Evolutionary conservation across 2,888 invertebrate species (phyloP).

Genomic region (Chrysotoxum bicinctum): DNA sequence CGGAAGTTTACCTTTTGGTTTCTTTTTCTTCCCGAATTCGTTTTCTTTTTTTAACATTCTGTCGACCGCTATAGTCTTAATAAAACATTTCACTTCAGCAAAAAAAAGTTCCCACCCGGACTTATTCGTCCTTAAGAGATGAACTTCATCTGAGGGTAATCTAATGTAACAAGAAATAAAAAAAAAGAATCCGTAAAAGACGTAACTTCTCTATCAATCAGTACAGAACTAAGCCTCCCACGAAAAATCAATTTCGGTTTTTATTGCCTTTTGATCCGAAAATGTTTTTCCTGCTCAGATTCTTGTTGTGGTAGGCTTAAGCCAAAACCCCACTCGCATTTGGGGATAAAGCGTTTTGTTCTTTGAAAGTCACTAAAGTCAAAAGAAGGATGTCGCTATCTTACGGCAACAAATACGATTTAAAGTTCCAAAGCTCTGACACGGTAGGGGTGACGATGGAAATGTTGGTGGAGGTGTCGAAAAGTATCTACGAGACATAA

Average conservation of each 20-base stretch:
- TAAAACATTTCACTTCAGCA: constrained; percentile 17
- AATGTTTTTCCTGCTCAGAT: constrained; percentile 12
- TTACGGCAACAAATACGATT: constrained; percentile 13
- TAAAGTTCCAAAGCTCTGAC: not conserved
- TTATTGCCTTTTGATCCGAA: constrained; percentile 36
- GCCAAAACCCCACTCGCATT: not conserved
- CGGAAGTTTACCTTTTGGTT: not conserved
- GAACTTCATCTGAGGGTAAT: not conserved
- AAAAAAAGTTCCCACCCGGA: not conserved
- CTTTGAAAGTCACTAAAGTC: constrained; percentile 27
- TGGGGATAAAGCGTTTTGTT: constrained; percentile 13
- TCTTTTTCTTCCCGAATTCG: not conserved
- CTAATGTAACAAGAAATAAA: not conserved
- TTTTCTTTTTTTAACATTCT: not conserved
- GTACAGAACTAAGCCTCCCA: constrained; percentile 30
- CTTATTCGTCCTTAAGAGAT: not conserved
- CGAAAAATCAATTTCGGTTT: constrained; percentile 53
- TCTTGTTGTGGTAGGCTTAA: not conserved
- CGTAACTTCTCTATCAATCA: constrained; percentile 15
- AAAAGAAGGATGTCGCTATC: constrained; percentile 2
- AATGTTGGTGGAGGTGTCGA: not conserved
- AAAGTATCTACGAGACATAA: not conserved
- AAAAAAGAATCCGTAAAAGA: not conserved
- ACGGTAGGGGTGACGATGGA: not conserved
- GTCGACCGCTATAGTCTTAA: constrained; percentile 9